Base-by-base conservation (phyloP, 2,888 invertebrate species). In the Limenitis arthemis region DNA sequence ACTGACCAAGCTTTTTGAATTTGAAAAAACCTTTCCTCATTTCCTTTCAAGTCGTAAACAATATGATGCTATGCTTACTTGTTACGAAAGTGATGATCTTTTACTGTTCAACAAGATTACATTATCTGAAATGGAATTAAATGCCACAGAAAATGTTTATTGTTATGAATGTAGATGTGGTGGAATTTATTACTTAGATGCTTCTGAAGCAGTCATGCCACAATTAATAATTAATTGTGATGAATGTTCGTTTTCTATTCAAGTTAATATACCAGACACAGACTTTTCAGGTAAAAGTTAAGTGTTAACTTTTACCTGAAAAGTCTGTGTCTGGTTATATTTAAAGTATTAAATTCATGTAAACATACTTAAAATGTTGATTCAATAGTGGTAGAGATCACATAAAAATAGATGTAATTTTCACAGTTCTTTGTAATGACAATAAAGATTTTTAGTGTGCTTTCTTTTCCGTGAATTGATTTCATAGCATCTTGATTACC, bases 171-270 rank as follows among this genome's bases (percentile, higher is more conserved):
- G 94, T 70, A 88, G 93, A 66, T 94, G 94, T 78, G 93, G 93
- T 61, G 90, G 91, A 36, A 69, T 75, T 46, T 91, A 91, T 72
- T 63, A 75, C 33, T 74, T 91, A 32, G 65, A 82, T 42, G 44
- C 48, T 1, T 62, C 44, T 63, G 70, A 70, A 36, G 56, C 51
- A 32, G 48, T 61, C 28, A 53, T 60, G 7, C 51, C 62, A 40
- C 84, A 85, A 68, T 79, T 87, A 67, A 70, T 89, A 61, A 84
- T 91, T 61, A 88, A 87, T 61, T 94, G 94, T 79, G 89, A 89
- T 69, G 91, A 93, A 75, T 94, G 94, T 77, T 93, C 93, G 46
- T 90, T 93, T 73, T 88, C 89, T 64, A 89, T 93, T 67, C 74
- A 87, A 64, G 77, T 91, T 44, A 84, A 85, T 61, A 65, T 70